These are phyloP conservation scores for Pardosa pseudoannulata DNA, from an alignment of 2,888 invertebrate genomes.

Conservation along the genomic window DNA sequence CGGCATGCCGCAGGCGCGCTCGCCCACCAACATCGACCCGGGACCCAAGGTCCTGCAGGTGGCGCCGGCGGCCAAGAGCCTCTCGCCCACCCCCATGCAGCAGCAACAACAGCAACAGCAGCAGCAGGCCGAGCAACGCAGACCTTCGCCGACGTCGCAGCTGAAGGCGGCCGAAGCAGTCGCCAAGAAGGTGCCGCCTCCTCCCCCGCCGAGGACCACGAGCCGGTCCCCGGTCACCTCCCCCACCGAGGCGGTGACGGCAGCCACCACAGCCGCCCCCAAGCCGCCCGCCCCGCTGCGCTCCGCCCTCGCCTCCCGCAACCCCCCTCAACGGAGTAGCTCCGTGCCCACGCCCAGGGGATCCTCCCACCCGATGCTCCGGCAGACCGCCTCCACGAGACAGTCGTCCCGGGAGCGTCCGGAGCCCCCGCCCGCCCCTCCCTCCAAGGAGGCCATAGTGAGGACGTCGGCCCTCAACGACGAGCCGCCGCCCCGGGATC, in stretches of 20 bases:
- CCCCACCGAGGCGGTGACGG: conserved; percentile 35
- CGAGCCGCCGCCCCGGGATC: conserved; percentile 59
- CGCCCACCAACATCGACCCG: conserved; percentile 29
- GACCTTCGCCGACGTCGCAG: conserved; percentile 53
- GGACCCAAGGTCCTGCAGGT: conserved; percentile 46
- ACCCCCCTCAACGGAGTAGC: conserved; percentile 73
- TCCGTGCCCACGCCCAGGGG: conserved; percentile 73
- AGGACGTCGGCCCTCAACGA: conserved; percentile 74
- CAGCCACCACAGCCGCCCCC: no score
- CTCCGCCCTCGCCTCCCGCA: conserved; percentile 43
- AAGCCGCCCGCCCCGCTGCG: conserved; percentile 29
- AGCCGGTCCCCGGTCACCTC: conserved; percentile 66
- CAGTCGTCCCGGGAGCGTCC: conserved; percentile 50
- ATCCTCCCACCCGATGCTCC: conserved; percentile 43
- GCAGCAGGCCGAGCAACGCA: conserved; percentile 38
- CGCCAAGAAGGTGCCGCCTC: conserved; percentile 67
- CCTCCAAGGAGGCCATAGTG: conserved; percentile 54
- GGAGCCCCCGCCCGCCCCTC: conserved; percentile 36
- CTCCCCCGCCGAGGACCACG: conserved; percentile 68
- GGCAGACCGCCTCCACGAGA: conserved; percentile 61
- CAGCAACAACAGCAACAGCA: no score
- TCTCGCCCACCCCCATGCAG: conserved; percentile 70
- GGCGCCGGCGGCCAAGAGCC: conserved; percentile 31
- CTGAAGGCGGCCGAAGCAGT: conserved; percentile 38
- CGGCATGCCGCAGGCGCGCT: conserved; percentile 54